Evolutionary conservation across 2,113 vertebrate species (phyloP), one percentile per base, ranked within the genome.

Genomic region (Perognathus longimembris): DNA sequence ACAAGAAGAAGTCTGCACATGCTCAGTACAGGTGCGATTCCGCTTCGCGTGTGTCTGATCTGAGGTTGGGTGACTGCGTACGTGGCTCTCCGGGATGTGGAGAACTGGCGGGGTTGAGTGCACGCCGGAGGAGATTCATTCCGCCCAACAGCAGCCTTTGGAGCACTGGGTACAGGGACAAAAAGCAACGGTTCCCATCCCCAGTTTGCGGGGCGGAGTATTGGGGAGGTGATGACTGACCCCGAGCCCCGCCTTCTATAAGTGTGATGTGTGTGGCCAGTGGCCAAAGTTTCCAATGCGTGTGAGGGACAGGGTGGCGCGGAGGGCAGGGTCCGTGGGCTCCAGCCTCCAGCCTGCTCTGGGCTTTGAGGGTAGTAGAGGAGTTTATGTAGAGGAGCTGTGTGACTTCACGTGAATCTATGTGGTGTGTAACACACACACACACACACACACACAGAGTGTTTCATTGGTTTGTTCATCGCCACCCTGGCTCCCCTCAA

Each of bases 401-500:
- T 15, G 30, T 14, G 1, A 20, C 18, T 0, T 5, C 7, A 26
- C 21, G 1, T 0, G 15, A 9, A 45, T 45, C 45, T 45, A 11
- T 54, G 50, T 54, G 4, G 10, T 36, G n/a, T 20, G 26, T 54
- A 1, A 36, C 22, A 28, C 20, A 34, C n/a, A 50, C 5, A 34
- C 4, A n/a, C n/a, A n/a, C n/a, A n/a, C n/a, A n/a, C n/a, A n/a
- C 54, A 66, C 0, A 50, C 21, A 0, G 7, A 54, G n/a, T 10
- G 26, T 6, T 11, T 45, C 73, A 5, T 57, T 32, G 34, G 15
- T 36, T 69, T 34, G 26, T 9, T 50, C 32, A 32, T 1, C 14
- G 7, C 42, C 17, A 12, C 6, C 6, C 57, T 20, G 14, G 1
- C 21, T 20, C 71, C 79, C 22, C 24, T 50, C 67, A n/a, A 50